phyloP scores from a whole-genome alignment of 2,113 vertebrate genomes.

The Edolisoma coerulescens region DNA sequence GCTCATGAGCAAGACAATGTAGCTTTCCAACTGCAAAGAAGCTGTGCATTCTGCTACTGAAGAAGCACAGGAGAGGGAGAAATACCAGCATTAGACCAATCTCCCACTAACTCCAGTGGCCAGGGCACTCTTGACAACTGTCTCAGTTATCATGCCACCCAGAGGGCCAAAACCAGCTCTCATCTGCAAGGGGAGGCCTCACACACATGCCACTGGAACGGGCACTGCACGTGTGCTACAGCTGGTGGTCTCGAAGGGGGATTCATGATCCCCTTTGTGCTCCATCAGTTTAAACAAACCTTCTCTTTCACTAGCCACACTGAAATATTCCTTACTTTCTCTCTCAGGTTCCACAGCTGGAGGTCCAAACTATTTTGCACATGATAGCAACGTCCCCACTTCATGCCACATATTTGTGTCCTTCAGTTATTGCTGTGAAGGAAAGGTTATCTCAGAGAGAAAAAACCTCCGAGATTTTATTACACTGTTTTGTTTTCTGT shows the following conservation, averaged over 20 bases:
- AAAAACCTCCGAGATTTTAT: not conserved
- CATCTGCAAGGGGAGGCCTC: not conserved
- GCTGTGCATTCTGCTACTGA: not conserved
- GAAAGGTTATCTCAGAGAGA: not conserved
- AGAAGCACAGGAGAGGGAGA: not conserved
- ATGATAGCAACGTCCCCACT: not conserved
- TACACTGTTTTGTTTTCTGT: not conserved
- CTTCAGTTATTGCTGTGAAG: not conserved
- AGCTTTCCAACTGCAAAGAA: not conserved
- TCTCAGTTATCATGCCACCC: not conserved
- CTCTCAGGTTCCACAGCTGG: not conserved
- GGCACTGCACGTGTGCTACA: not conserved
- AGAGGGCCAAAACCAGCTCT: not conserved
- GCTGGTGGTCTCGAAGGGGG: not conserved
- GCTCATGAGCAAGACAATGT: not conserved
- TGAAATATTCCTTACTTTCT: not conserved
- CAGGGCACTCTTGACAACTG: not conserved
- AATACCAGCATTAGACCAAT: not conserved
- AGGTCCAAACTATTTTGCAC: not conserved
- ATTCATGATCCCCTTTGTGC: not conserved
- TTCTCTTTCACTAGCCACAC: not conserved
- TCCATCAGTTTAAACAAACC: not conserved
- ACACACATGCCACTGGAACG: accelerated
- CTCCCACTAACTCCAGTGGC: not conserved
- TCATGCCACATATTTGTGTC: not conserved